Base-by-base conservation (phyloP, 2,888 invertebrate species). In the Sarcophaga subvicina region DNA sequence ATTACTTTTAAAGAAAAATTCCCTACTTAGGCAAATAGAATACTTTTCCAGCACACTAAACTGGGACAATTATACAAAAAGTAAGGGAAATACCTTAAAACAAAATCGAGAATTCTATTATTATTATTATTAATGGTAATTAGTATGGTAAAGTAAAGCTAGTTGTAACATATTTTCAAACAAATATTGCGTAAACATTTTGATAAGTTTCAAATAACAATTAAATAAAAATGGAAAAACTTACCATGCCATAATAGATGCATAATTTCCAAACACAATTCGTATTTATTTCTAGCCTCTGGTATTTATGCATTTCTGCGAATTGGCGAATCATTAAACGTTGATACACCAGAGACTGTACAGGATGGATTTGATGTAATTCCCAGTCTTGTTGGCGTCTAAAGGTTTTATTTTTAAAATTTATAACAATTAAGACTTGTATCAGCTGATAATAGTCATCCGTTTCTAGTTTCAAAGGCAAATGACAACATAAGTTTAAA, bases 191-290 rank as follows among this genome's bases (percentile, higher is more conserved):
- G 37, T 37, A 37, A 37, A 37, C 0, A 8, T 37, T 37, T 8
- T 37, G 37, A 37, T 37, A 37, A 0, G 10, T 37, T 1, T 2
- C 10, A 37, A 37, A 10, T 3, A 37, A 37, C 1, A 37, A 37
- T 37, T 37, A 37, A 37, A 37, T 37, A 37, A 37, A 37, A 37
- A 2, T 37, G 2, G 2, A 37, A 3, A 54, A 54, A 78, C 81
- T 85, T 83, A 89, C 89, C 88, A 80, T 73, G 8, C 87, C 84
- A 75, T 87, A 89, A 72, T 87, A 80, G 72, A 89, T 81, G 62
- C 89, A 89, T n/a, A 89, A 66, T 60, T 89, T 88, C 89, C 89
- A 89, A 8, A 83, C 80, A 0, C 73, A 17, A 66, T 88, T 88
- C 37, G 85, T 60, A 45, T 80, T 69, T 6, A 88, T 86, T 70